Base-by-base conservation (phyloP, 2,888 invertebrate genomes). In the Amaurobius ferox region DNA sequence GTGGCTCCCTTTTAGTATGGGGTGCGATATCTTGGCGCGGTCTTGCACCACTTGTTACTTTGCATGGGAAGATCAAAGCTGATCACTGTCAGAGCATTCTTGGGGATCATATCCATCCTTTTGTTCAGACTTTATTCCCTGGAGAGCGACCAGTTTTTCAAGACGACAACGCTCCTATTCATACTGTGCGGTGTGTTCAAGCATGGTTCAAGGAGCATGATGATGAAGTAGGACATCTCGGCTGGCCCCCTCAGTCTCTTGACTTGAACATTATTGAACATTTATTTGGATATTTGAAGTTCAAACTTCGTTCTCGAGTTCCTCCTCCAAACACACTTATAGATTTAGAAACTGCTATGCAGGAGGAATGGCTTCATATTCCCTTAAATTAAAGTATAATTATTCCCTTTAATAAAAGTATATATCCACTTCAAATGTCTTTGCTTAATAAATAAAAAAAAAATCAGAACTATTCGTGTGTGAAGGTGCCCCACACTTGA, bases 1-100 rank as follows among this genome's bases (percentile, higher is more conserved):
- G 48, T 76, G 67, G 67, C 48, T 66, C 67, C 48, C 66, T 48
- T 76, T 48, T 66, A 62, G 66, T 76, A 76, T 70, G 68, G 68
- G 68, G 61, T 78, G 68, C 68, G n/a, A 76, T 76, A 66, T 76
- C 74, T 64, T 64, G 74, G 64, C 73, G 39, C 39, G 62, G 62
- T 73, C 73, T 73, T 76, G 30, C 35, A 11, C 55, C 39, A 78
- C 68, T 68, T 78, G 78, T 78, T 78, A 55, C 61, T 78, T 39
- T 78, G 78, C 78, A 78, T 78, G 68, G 68, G 70, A 68, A 39
- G 68, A 78, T 78, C 39, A 78, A 35, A 39, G 40, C 40, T 66
- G 44, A 76, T 74, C 40, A 74, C 66, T 76, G 32, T 76, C 40
- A 19, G 40, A 61, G 62, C 61, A 61, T 73, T 73, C 73, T 73